Conservation (phyloP, 1,140 invertebrate species). For the Hirudo medicinalis region DNA sequence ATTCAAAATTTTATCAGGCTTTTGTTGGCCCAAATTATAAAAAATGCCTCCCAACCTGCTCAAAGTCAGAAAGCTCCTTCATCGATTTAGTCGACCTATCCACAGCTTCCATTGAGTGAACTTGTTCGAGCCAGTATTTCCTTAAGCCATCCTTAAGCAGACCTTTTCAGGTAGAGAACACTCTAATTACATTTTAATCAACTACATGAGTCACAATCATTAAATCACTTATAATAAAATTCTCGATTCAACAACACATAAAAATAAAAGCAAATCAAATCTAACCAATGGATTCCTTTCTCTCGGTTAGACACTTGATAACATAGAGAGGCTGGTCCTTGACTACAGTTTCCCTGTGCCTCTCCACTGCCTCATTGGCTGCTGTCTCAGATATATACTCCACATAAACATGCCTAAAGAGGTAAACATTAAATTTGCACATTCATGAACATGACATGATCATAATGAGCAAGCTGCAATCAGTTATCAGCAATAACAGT, state of each 20-base stretch:
- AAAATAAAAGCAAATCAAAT: no score
- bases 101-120: constrained; percentile 5
- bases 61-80: background rate
- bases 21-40: background rate
- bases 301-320: background rate
- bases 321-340: constrained; percentile 1
- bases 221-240: no score
- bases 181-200: no score
- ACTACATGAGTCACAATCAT: no score
- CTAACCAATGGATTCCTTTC: background rate
- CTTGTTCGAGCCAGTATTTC: constrained; percentile 16
- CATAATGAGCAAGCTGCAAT: no score
- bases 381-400: background rate
- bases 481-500: no score
- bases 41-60: background rate
- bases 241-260: no score
- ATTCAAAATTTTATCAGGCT: no score
- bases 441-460: no score
- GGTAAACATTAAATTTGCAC: background rate
- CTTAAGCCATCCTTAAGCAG: constrained; percentile 11
- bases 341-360: background rate
- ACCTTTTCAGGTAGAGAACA: background rate
- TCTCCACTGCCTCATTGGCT: background rate
- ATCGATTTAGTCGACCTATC: background rate
- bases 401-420: background rate